A percentile compares a stretch with the other conserved stretches of the same genome.
Evolutionary conservation across 1,140 invertebrate genomes (phyloP).

Genomic region (Acromyrmex heyeri): DNA sequence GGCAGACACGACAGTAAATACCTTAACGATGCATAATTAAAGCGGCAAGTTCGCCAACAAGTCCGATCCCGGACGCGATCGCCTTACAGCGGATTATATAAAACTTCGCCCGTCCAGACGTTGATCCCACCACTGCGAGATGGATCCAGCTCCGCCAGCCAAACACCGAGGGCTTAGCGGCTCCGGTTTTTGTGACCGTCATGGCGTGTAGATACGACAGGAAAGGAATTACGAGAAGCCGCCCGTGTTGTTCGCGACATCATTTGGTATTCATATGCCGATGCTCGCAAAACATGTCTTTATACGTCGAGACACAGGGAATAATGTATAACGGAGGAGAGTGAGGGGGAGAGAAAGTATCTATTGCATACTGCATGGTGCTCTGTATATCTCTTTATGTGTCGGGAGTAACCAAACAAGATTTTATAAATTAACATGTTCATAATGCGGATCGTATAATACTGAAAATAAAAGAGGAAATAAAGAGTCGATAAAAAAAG

Average conservation of each 20-base stretch:
- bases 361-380: constrained; percentile 38
- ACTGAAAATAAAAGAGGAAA: neutral
- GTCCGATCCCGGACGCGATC: constrained; percentile 22
- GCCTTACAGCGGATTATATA: constrained; percentile 57
- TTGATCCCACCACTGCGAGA: constrained; percentile 51
- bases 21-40: constrained; percentile 53
- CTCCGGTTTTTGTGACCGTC: constrained; percentile 27
- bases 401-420: neutral
- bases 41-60: constrained; percentile 21
- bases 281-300: constrained; percentile 55
- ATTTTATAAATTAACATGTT: constrained; percentile 33
- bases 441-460: neutral
- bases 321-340: constrained; percentile 44
- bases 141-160: constrained; percentile 15
- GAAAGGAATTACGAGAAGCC: constrained; percentile 38
- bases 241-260: neutral
- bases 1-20: constrained; percentile 1
- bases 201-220: constrained; percentile 15
- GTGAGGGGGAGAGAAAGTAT: neutral
- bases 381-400: neutral
- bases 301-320: constrained; percentile 40
- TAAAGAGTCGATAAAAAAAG: neutral
- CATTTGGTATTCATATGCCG: constrained; percentile 67
- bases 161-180: constrained; percentile 32
- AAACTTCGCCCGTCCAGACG: constrained; percentile 49